Conservation (phyloP, 1,140 invertebrate species). For the Pogonognathellus flavescens region DNA sequence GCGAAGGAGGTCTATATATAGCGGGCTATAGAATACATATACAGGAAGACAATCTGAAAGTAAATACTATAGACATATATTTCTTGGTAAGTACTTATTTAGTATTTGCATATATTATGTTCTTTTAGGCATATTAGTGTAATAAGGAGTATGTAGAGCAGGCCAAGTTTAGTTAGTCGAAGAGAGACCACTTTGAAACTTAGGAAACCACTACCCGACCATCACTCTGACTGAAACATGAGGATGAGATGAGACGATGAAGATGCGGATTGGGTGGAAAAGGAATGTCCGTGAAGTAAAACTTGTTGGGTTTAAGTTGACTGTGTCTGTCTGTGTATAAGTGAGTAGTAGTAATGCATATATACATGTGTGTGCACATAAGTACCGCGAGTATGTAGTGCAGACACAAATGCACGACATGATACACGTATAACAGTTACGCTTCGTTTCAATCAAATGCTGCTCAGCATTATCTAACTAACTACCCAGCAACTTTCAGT, state of each 20-base stretch:
- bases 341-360: background rate
- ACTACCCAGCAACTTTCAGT: constrained; percentile 4
- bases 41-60: background rate
- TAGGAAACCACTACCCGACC: constrained; percentile 16
- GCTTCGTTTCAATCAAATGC: background rate
- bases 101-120: background rate
- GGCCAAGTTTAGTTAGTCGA: background rate
- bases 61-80: background rate
- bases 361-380: background rate
- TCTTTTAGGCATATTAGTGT: background rate
- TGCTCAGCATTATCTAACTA: constrained; percentile 2
- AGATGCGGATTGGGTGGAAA: constrained; percentile 18
- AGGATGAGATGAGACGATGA: constrained; percentile 24
- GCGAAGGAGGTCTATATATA: background rate
- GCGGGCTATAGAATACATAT: background rate
- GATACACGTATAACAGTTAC: background rate
- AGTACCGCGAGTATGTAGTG: background rate
- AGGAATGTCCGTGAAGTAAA: background rate
- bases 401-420: background rate
- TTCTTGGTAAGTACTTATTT: background rate
- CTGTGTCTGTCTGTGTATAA: too few species aligned
- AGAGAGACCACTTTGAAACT: constrained; percentile 2
- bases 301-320: too few species aligned
- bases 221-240: constrained; percentile 24
- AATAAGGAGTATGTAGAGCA: background rate